phyloP scores from a whole-genome alignment of 1,140 invertebrate genomes.

The Potamilus streckersoni region DNA sequence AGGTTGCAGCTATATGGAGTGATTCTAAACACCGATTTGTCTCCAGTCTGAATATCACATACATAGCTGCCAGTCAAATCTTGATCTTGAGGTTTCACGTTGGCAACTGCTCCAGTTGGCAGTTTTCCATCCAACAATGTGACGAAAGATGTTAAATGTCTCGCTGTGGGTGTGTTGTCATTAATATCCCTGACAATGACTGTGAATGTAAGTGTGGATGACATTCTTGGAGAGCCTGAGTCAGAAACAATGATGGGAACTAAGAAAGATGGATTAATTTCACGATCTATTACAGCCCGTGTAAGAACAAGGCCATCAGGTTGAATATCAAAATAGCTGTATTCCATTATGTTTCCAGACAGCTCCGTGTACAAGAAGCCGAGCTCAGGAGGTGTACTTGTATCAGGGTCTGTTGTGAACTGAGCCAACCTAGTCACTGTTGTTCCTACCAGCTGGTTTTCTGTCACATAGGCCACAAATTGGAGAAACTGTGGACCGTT shows the following conservation, averaged over 20 bases:
- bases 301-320: conserved; percentile 85
- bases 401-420: conserved; percentile 85
- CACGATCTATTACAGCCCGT: conserved; percentile 83
- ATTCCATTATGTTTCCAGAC: conserved; percentile 70
- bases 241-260: conserved; percentile 89
- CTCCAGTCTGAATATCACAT: conserved; percentile 73
- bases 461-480: conserved; percentile 84
- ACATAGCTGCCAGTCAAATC: conserved; percentile 89
- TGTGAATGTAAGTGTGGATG: conserved; percentile 83
- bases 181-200: conserved; percentile 90
- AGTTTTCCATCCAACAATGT: conserved; percentile 72
- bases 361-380: conserved; percentile 87
- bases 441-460: conserved; percentile 88
- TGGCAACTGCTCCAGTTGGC: conserved; percentile 83
- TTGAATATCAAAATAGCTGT: conserved; percentile 80
- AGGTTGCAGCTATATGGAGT: conserved; percentile 81
- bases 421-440: conserved; percentile 82
- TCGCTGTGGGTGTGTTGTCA: conserved; percentile 87
- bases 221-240: conserved; percentile 82
- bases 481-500: conserved; percentile 87
- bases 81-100: conserved; percentile 90
- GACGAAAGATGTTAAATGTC: conserved; percentile 85
- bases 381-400: conserved; percentile 71
- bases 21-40: conserved; percentile 76
- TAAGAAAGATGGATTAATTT: conserved; percentile 78